Conservation (phyloP, 2,113 vertebrate species). For the Halcyon senegalensis region DNA sequence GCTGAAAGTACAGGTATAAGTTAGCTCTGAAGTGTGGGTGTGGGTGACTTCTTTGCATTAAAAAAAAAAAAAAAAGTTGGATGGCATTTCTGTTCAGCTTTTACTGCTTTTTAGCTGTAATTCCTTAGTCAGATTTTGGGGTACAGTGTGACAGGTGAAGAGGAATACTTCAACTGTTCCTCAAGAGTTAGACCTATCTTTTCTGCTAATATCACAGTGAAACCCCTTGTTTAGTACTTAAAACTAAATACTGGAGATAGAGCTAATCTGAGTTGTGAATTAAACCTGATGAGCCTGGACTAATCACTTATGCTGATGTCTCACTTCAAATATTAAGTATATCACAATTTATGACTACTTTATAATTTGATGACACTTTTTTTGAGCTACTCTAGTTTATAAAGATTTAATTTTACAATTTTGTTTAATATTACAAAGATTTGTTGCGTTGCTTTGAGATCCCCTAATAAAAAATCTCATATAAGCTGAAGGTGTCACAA, state of each 20-base stretch:
- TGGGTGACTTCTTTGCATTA: neutral
- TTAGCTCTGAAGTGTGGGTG: neutral
- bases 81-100: neutral
- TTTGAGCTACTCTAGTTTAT: neutral
- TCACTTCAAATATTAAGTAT: neutral
- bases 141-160: neutral
- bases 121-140: neutral
- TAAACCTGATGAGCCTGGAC: neutral
- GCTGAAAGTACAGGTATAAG: neutral
- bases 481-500: neutral
- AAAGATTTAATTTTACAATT: neutral
- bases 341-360: neutral
- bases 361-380: neutral
- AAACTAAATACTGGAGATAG: neutral
- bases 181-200: neutral
- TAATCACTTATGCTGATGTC: neutral
- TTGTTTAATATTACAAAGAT: neutral
- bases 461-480: neutral
- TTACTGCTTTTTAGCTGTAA: neutral
- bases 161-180: neutral
- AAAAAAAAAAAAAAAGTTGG: too few species aligned
- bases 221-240: neutral
- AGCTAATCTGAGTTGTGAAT: neutral
- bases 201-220: neutral
- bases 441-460: neutral